phyloP scores from a whole-genome alignment of 2,797 vertebrate genomes.

The Borostomias antarcticus region DNA sequence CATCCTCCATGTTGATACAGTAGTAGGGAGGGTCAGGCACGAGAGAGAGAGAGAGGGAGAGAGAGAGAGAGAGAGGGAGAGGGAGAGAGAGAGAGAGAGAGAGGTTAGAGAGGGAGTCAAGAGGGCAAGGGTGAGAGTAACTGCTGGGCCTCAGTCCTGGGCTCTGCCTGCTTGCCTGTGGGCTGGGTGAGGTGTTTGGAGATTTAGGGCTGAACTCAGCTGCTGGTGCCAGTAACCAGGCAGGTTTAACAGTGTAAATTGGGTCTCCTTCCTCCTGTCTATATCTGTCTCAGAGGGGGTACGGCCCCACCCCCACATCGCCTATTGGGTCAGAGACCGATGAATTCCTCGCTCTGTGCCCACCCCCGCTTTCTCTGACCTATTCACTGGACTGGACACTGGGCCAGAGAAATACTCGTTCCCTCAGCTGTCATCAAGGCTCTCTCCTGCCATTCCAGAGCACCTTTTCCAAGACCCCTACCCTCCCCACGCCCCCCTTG shows the following conservation, averaged over 20 bases:
- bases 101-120: too few relatives aligned
- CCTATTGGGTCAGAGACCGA: conserved; percentile 60
- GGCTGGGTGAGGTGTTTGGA: conserved; percentile 51
- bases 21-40: neutral
- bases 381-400: conserved; percentile 48
- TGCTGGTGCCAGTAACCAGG: conserved; percentile 71
- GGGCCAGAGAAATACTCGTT: conserved; percentile 67
- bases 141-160: neutral
- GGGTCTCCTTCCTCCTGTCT: conserved; percentile 69
- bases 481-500: conserved; percentile 43
- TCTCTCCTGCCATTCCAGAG: conserved; percentile 59
- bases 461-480: conserved; percentile 52
- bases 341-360: conserved; percentile 53
- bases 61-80: neutral
- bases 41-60: neutral
- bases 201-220: conserved; percentile 60
- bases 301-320: conserved; percentile 48
- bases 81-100: neutral
- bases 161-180: conserved; percentile 2
- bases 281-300: conserved; percentile 70
- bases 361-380: conserved; percentile 64
- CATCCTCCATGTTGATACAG: neutral
- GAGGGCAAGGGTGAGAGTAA: conserved; percentile 20
- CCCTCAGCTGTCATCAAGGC: conserved; percentile 75
- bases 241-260: conserved; percentile 66